These are phyloP conservation scores for Lasioglossum oenotherae DNA, from an alignment of 2,888 invertebrate species.

Conservation along the genomic window DNA sequence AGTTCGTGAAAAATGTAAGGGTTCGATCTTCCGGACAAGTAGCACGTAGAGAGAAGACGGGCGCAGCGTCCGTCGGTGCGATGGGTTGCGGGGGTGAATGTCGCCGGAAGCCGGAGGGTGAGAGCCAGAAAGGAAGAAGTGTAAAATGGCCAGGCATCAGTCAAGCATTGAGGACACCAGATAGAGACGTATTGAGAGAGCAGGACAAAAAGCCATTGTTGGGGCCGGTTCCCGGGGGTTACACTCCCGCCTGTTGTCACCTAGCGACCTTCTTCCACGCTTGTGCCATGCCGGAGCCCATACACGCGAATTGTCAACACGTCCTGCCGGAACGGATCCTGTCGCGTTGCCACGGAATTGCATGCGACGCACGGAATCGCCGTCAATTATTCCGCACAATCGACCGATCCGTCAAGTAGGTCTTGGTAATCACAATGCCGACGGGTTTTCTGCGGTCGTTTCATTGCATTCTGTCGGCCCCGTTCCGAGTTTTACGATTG, in stretches of 20 bases:
- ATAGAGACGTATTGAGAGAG: constrained; percentile 80
- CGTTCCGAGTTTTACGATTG: constrained; percentile 10
- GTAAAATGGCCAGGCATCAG: constrained; percentile 79
- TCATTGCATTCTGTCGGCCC: not conserved
- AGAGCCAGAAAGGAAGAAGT: constrained; percentile 51
- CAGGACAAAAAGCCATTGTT: constrained; percentile 78
- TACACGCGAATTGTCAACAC: constrained; percentile 60
- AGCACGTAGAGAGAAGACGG: constrained; percentile 14
- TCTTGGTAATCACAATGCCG: constrained; percentile 23
- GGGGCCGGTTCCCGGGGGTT: constrained; percentile 53
- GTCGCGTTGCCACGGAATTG: constrained; percentile 48
- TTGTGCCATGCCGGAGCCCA: constrained; percentile 31
- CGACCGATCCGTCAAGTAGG: constrained; percentile 50
- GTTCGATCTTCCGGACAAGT: constrained; percentile 37
- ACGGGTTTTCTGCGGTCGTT: not conserved
- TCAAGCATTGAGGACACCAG: constrained; percentile 78
- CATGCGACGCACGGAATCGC: constrained; percentile 54
- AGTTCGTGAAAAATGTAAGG: constrained; percentile 74
- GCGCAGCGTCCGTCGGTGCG: not conserved
- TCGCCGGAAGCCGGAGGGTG: not conserved
- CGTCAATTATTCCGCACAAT: constrained; percentile 64
- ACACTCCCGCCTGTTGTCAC: constrained; percentile 52
- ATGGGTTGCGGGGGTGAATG: not conserved
- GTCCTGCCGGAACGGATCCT: constrained; percentile 44
- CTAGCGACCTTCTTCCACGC: constrained; percentile 60